Evolutionary conservation across 2,888 invertebrate species (phyloP), one percentile per base, ranked within the genome.

Genomic region (Tribolium freemani): DNA sequence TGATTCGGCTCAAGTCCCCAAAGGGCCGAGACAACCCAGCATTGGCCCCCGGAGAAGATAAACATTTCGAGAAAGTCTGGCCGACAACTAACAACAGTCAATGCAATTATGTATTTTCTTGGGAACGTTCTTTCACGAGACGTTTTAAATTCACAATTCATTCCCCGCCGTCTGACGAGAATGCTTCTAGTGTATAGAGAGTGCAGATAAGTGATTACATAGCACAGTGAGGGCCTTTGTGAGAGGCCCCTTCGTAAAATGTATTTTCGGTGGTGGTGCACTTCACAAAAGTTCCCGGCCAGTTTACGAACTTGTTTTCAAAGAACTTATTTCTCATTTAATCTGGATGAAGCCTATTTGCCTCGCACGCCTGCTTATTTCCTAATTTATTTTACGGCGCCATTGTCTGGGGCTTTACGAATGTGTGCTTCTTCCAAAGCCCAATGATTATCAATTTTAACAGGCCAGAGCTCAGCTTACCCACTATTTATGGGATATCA

Each of bases 321-420:
- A 81, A 80, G 79, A 79, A 79, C 80, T 80, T 81, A 80, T 79
- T 81, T 77, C 80, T 76, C 80, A 76, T 81, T 81, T 80, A 82
- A 83, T 81, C 81, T 81, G 78, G 77, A 81, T 77, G 79, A 75
- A 77, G 79, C 79, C 78, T 79, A 78, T 79, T 80, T 78, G 77
- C 78, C 75, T 77, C 77, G 80, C 79, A 77, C 78, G 77, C 78
- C 78, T 78, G 79, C 79, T 81, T 79, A 78, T 78, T 77, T 74
- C 75, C 76, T 78, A 80, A 82, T 82, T 81, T 80, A 82, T 81
- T 80, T 80, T 75, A 73, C 73, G 69, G 73, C 69, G 73, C 73
- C 73, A 75, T 76, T 76, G 74, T 76, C 73, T 73, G 76, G 72
- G 61, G 69, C 61, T 61, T 69, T 61, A 38, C 57, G 58, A 45